Percentiles rank a stretch among this genome's conserved stretches.
Evolutionary conservation across 2,888 invertebrate genomes (phyloP).

Genomic region (Petrolisthes manimaculis): DNA sequence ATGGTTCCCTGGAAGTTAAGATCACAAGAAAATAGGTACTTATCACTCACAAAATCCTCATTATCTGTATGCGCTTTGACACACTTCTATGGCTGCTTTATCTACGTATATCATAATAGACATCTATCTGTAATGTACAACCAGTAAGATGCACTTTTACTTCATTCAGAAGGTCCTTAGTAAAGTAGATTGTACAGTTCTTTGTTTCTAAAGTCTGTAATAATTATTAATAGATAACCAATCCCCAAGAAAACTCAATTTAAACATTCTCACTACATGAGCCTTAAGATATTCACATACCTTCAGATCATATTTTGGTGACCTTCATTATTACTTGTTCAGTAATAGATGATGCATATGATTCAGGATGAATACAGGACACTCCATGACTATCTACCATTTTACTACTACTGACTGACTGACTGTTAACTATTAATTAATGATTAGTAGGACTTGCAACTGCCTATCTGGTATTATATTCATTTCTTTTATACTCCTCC

Average conservation of each 20-base stretch:
- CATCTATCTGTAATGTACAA: constrained; percentile 42
- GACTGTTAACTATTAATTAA: too few relatives aligned
- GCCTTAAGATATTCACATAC: constrained; percentile 53
- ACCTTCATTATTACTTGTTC: not conserved
- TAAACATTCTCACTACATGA: constrained; percentile 14
- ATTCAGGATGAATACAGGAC: not conserved
- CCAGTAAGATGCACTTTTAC: constrained; percentile 55
- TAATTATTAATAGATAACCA: constrained; percentile 24
- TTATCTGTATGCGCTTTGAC: constrained; percentile 52
- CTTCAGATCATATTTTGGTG: constrained; percentile 36
- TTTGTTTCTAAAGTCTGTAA: constrained; percentile 35
- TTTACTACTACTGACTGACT: not conserved
- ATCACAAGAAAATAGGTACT: constrained; percentile 59
- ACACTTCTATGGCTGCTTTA: constrained; percentile 53
- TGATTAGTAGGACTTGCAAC: too few relatives aligned
- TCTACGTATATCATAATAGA: constrained; percentile 40
- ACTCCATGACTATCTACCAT: constrained; percentile 5
- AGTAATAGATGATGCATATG: not conserved
- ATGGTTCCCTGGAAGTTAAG: constrained; percentile 63
- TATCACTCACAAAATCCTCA: constrained; percentile 53
- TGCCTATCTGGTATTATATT: too few relatives aligned
- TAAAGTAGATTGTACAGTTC: constrained; percentile 48
- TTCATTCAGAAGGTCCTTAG: constrained; percentile 54
- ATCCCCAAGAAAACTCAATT: constrained; percentile 45
- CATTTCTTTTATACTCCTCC: too few relatives aligned